These are phyloP conservation scores for Phalanger gymnotis DNA, from an alignment of 2,797 vertebrate species.

Conservation along the genomic window DNA sequence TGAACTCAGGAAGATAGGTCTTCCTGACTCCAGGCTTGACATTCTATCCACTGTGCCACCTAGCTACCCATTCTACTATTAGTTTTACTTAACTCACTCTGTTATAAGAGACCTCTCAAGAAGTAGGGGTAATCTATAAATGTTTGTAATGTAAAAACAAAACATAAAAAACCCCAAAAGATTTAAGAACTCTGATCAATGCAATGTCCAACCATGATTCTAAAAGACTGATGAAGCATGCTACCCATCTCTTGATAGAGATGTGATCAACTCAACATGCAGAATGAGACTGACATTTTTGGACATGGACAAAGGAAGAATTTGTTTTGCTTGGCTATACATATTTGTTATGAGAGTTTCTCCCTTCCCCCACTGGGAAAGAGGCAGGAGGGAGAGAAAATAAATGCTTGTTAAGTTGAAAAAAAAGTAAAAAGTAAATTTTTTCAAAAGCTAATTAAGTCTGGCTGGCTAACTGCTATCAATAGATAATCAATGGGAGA, in stretches of 20 bases:
- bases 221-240: neutral
- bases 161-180: neutral
- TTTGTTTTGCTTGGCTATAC: neutral
- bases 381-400: neutral
- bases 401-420: neutral
- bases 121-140: neutral
- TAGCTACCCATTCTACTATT: neutral
- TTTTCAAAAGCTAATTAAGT: neutral
- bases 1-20: neutral
- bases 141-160: neutral
- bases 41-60: neutral
- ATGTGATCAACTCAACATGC: neutral
- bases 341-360: neutral
- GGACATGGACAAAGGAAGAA: neutral
- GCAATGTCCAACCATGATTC: neutral
- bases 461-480: neutral
- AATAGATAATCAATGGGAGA: neutral
- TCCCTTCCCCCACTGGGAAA: neutral
- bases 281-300: neutral
- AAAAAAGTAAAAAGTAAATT: neutral
- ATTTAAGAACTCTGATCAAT: neutral
- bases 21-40: neutral
- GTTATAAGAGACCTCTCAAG: neutral
- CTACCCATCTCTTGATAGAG: neutral
- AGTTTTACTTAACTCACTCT: neutral